These are phyloP conservation scores for Oithona nana DNA, from an alignment of 2,888 invertebrate species.

Conservation along the genomic window DNA sequence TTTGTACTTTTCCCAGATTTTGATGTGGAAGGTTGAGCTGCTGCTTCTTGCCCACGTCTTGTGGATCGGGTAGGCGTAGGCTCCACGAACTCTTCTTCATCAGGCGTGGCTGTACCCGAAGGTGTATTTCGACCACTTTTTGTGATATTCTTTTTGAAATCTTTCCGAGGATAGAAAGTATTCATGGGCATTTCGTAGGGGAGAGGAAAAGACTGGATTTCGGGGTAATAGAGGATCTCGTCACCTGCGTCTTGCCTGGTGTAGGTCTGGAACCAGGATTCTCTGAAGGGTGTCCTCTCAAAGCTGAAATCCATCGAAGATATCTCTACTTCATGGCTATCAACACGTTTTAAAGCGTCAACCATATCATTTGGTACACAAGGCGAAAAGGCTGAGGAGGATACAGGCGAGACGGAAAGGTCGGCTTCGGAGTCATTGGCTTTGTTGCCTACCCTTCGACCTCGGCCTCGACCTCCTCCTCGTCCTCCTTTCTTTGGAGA, in stretches of 20 bases:
- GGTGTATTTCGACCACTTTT: not conserved
- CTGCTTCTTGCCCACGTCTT: not conserved
- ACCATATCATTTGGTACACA: not conserved
- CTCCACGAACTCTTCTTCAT: not conserved
- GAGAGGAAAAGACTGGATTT: not conserved
- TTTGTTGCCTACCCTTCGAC: not conserved
- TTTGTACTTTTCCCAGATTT: not conserved
- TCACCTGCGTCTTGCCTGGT: constrained; percentile 5
- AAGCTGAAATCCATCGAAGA: constrained; percentile 5
- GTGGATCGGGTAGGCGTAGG: not conserved
- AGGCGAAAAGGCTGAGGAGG: not conserved
- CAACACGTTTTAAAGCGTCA: not conserved
- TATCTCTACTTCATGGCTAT: not conserved
- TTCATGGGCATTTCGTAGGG: constrained; percentile 13
- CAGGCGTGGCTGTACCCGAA: not conserved
- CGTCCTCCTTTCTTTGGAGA: not conserved
- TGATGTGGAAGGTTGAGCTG: not conserved
- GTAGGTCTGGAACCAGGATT: constrained; percentile 15
- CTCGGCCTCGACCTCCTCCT: not conserved
- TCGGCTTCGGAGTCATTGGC: not conserved
- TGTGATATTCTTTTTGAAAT: not conserved
- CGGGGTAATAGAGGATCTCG: not conserved
- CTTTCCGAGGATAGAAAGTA: constrained; percentile 1
- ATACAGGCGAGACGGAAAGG: not conserved
- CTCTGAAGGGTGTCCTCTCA: not conserved